Percentiles rank a stretch among this genome's conserved stretches.
phyloP scores from a whole-genome alignment of 2,113 vertebrate genomes.

The Clinocottus analis region DNA sequence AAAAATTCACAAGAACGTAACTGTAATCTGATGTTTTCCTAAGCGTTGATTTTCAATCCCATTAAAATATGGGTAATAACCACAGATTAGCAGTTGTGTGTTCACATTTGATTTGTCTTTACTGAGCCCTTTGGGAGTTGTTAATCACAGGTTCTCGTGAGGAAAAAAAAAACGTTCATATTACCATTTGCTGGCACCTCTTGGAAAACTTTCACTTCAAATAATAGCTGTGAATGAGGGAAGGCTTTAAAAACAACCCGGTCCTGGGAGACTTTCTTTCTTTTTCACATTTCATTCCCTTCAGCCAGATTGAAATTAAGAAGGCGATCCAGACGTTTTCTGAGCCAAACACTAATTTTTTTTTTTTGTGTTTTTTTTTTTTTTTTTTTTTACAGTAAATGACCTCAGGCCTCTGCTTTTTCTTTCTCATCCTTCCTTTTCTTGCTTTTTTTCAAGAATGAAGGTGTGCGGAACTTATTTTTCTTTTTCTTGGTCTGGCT shows the following conservation, averaged over 20 bases:
- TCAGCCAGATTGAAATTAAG: conserved; percentile 31
- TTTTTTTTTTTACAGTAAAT: conserved; percentile 19
- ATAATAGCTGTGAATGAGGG: conserved; percentile 50
- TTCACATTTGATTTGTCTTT: conserved; percentile 16
- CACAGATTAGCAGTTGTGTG: conserved; percentile 29
- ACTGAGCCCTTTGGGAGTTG: conserved; percentile 33
- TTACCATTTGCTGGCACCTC: conserved; percentile 19
- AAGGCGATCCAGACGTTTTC: conserved; percentile 29
- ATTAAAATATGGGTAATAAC: conserved; percentile 61
- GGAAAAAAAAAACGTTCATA: conserved; percentile 10
- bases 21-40: conserved; percentile 9
- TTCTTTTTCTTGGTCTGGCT: conserved; percentile 81
- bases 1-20: conserved; percentile 19
- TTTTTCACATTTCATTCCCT: conserved; percentile 47
- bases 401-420: conserved; percentile 66
- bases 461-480: conserved; percentile 82
- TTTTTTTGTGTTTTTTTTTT: too few species aligned
- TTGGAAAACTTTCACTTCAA: conserved; percentile 41
- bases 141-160: conserved; percentile 15
- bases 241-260: conserved; percentile 25
- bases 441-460: conserved; percentile 81
- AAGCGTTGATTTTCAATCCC: conserved; percentile 43
- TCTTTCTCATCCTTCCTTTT: conserved; percentile 78
- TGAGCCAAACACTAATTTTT: not conserved
- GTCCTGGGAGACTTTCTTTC: conserved; percentile 36